A percentile compares a stretch with the other conserved stretches of the same genome.
These are phyloP conservation scores for Polypedilum vanderplanki DNA, from an alignment of 1,140 invertebrate species.

Conservation along the genomic window DNA sequence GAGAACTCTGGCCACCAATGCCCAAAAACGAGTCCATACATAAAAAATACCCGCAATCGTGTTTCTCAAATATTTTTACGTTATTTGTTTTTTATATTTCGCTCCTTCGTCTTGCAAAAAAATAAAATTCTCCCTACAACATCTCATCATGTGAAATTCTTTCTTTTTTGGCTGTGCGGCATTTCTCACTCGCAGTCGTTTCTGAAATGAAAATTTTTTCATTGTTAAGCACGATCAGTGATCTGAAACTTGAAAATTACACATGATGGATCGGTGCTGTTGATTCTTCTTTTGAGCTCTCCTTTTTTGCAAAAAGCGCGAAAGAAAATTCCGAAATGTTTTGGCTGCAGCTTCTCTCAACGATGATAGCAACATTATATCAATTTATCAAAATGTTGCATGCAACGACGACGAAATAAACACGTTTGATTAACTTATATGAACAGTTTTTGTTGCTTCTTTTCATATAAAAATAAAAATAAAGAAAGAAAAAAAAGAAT, in stretches of 20 bases:
- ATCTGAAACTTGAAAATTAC: conserved; percentile 9
- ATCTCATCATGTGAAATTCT: conserved; percentile 26
- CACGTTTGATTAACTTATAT: conserved; percentile 19
- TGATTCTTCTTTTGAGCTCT: too few relatives aligned
- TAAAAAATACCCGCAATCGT: conserved; percentile 22
- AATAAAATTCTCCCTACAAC: neutral
- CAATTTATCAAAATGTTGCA: conserved; percentile 26
- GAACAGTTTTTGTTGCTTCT: neutral
- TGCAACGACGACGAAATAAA: conserved; percentile 4
- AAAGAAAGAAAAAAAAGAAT: neutral
- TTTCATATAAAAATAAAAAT: neutral
- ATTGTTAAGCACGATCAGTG: neutral
- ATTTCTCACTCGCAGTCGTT: neutral
- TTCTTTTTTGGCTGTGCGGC: conserved; percentile 24
- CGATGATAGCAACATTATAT: conserved; percentile 23
- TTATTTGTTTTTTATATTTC: neutral
- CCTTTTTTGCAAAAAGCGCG: neutral
- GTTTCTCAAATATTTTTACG: conserved; percentile 23
- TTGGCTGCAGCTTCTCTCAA: too few relatives aligned
- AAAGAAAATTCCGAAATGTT: neutral
- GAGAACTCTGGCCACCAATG: neutral
- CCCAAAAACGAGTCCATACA: neutral
- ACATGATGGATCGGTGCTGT: neutral
- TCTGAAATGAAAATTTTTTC: conserved; percentile 2
- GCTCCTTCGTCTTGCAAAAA: neutral